These are phyloP conservation scores for Panurus biarmicus DNA, from an alignment of 2,113 vertebrate genomes.

Conservation along the genomic window DNA sequence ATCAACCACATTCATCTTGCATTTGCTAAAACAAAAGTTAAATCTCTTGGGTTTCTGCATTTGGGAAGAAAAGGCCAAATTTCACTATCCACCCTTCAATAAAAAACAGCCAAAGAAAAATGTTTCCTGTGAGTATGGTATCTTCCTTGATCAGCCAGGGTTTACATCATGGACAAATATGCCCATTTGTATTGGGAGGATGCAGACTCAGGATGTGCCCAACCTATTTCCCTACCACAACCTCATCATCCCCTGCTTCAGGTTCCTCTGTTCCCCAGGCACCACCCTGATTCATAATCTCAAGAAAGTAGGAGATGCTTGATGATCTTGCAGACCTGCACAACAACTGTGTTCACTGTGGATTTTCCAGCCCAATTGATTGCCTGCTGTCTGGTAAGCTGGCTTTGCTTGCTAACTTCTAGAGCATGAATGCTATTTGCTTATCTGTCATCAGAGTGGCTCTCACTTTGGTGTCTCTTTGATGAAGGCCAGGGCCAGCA, in stretches of 20 bases:
- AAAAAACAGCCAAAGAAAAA: neutral
- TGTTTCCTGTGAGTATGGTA: neutral
- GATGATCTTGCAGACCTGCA: conserved; percentile 15
- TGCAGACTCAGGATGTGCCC: neutral
- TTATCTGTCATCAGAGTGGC: conserved; percentile 29
- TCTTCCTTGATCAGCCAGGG: neutral
- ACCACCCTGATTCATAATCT: conserved; percentile 51
- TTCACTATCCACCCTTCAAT: neutral
- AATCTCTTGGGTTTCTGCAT: neutral
- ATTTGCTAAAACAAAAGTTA: neutral
- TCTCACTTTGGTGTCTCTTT: conserved; percentile 3
- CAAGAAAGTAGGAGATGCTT: conserved; percentile 17
- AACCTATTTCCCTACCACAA: neutral
- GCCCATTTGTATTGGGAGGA: neutral
- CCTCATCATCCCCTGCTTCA: neutral
- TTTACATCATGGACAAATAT: neutral
- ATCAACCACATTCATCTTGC: neutral
- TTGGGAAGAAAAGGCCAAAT: neutral
- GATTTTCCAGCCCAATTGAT: conserved; percentile 12
- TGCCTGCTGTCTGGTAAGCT: neutral
- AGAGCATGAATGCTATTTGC: neutral
- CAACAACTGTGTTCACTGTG: neutral
- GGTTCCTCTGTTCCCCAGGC: neutral
- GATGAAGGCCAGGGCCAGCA: neutral
- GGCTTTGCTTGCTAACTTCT: neutral